Evolutionary conservation across 2,113 vertebrate species (phyloP), one percentile per base, ranked within the genome.

Genomic region (Synchiropus splendidus): DNA sequence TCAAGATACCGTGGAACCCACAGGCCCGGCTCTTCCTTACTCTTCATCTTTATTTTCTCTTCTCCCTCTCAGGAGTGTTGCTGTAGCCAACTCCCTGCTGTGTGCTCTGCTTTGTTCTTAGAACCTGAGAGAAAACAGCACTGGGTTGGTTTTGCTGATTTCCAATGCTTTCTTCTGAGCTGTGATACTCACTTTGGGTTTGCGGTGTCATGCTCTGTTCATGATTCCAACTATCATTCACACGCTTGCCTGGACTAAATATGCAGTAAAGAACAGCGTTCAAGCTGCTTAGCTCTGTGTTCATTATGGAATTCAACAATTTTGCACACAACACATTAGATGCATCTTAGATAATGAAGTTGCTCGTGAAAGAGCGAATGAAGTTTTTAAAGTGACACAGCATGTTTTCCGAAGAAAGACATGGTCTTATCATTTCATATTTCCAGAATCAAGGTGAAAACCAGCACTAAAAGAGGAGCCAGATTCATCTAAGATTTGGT

Each of bases 1-100:
- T 49, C 47, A 55, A 78, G 82, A 51, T 72, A 62, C 38, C 40
- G 65, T 54, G 45, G 42, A 54, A 51, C 64, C 57, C 56, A 52
- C 49, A 35, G 53, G 58, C 50, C 31, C 46, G 55, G 45, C 18
- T 55, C 43, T 53, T 45, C 42, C 62, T 27, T 27, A 60, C 40
- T 46, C 45, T 67, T 45, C 46, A 36, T 46, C 47, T 52, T 30
- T 48, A 36, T 47, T 56, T 43, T 37, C 35, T 18, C 41, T 45
- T 60, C 42, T 57, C 51, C 39, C 12, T 55, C 36, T 51, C 47
- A 36, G 21, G 8, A 27, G 27, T 8, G 10, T 18, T 46, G 64
- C 33, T 48, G 18, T 45, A 58, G 60, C 61, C 54, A 52, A 65
- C 36, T 51, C 49, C 61, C 61, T 53, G 48, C 63, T 30, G 43